Percentiles rank a stretch among this genome's conserved stretches.
These are phyloP conservation scores for Pristionchus mayeri DNA, from an alignment of 2,888 invertebrate species.

Conservation along the genomic window DNA sequence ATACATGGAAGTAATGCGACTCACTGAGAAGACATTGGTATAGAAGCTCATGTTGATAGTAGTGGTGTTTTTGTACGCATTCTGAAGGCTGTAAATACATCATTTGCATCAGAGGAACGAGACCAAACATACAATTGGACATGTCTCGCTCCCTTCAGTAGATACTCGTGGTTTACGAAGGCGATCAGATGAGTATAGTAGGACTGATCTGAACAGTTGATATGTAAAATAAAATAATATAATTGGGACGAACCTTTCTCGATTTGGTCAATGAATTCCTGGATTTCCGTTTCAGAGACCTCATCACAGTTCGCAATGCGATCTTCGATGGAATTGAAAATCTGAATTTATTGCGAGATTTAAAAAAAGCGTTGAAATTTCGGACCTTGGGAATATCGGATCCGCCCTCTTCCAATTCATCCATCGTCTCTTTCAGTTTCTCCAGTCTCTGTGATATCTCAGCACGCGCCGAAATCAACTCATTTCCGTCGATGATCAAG, in stretches of 20 bases:
- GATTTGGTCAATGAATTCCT: slow-evolving; percentile 3
- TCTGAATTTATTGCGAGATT: background rate
- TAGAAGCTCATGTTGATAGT: background rate
- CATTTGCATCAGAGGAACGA: background rate
- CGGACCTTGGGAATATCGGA: background rate
- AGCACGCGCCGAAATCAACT: background rate
- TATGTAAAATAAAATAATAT: background rate
- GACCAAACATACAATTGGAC: background rate
- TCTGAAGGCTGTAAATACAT: background rate
- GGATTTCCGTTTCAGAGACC: background rate
- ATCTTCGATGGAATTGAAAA: background rate
- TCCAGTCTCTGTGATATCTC: background rate
- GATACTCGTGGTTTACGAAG: background rate
- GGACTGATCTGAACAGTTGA: background rate
- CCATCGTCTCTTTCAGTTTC: background rate
- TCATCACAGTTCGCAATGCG: background rate
- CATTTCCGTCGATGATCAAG: slow-evolving; percentile 9
- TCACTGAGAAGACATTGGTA: background rate
- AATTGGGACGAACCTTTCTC: background rate
- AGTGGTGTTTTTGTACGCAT: background rate
- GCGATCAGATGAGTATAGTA: background rate
- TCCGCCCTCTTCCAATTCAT: background rate
- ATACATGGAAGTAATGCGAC: background rate
- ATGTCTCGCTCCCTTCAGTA: background rate
- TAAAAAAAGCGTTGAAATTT: background rate